phyloP scores from a whole-genome alignment of 2,888 invertebrate species.

The Sialis lutaria region DNA sequence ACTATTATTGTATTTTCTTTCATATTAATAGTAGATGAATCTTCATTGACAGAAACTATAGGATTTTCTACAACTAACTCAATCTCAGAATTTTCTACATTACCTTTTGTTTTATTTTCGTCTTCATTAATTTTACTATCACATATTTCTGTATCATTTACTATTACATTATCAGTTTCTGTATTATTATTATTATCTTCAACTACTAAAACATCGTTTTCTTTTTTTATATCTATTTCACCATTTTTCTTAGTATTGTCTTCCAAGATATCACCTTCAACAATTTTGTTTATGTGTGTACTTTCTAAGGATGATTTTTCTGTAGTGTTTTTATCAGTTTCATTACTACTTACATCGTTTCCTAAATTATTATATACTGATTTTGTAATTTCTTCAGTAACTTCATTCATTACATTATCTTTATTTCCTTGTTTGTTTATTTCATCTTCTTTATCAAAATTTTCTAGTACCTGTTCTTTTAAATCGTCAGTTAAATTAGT shows the following conservation, averaged over 20 bases:
- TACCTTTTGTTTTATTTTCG: background rate
- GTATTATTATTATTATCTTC: constrained; percentile 4
- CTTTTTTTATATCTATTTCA: no score
- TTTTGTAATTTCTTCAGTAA: background rate
- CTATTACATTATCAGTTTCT: constrained; percentile 3
- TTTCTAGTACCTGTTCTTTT: background rate
- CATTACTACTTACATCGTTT: background rate
- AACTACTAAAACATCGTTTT: constrained; percentile 4
- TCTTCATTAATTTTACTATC: background rate
- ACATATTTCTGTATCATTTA: background rate
- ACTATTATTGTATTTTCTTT: no score
- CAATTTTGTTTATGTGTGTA: background rate
- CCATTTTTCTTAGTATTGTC: no score
- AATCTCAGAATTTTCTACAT: background rate
- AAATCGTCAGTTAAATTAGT: background rate
- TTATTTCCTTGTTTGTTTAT: background rate
- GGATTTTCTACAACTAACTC: background rate
- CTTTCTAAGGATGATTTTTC: background rate
- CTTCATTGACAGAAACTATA: no score
- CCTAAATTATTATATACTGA: background rate
- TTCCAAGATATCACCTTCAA: background rate
- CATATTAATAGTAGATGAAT: background rate
- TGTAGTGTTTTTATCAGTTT: background rate
- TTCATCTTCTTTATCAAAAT: background rate
- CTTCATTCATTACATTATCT: background rate